Conservation (phyloP, 2,888 invertebrate species). For the Drosophila melanosoma region DNA sequence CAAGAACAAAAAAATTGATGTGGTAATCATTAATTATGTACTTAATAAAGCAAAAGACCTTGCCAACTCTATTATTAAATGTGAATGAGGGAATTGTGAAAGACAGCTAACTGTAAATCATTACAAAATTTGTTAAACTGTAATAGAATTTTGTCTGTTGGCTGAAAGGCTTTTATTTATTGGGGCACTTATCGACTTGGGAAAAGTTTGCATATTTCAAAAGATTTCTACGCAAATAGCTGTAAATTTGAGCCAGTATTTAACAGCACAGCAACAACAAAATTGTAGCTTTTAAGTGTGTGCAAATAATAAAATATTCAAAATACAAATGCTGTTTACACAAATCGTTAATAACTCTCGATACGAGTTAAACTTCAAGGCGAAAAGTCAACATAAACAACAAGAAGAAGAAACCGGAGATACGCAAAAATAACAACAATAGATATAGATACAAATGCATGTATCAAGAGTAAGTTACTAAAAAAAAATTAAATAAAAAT, state of each 20-base stretch:
- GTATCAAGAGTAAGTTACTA: conserved; percentile 36
- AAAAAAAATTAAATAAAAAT: conserved; percentile 12
- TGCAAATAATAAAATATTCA: conserved; percentile 41
- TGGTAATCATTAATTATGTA: conserved; percentile 32
- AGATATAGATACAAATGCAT: conserved; percentile 14
- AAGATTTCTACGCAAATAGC: background rate
- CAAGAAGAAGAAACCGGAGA: conserved; percentile 19
- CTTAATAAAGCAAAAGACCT: conserved; percentile 17
- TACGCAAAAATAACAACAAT: conserved; percentile 12
- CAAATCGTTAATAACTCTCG: conserved; percentile 64
- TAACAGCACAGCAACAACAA: background rate
- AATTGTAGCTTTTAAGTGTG: conserved; percentile 4
- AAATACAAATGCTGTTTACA: conserved; percentile 48
- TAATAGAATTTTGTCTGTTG: background rate
- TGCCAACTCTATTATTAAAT: background rate
- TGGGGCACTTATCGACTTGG: background rate
- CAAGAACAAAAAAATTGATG: conserved; percentile 10
- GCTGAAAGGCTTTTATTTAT: background rate
- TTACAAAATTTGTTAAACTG: background rate
- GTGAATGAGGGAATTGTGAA: background rate
- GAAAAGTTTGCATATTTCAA: background rate
- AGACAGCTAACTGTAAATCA: background rate
- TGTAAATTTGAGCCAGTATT: background rate
- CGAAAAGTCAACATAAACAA: conserved; percentile 49
- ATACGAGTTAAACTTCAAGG: conserved; percentile 28